Conservation (phyloP, 2,888 invertebrate species). For the Diabrotica balteata region DNA sequence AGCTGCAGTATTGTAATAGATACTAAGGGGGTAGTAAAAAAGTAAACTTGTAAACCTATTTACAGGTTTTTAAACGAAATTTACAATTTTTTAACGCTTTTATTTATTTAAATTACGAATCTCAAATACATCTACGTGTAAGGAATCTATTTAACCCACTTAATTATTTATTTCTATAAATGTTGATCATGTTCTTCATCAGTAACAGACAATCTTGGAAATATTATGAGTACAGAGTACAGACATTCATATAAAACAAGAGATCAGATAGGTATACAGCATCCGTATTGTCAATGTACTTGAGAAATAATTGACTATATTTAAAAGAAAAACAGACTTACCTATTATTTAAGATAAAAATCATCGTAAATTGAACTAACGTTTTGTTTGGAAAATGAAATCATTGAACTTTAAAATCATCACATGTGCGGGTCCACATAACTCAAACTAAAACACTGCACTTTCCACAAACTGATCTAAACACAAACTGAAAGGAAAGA, state of each 20-base stretch:
- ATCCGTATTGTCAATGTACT: constrained; percentile 20
- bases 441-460: constrained; percentile 40
- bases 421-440: constrained; percentile 50
- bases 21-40: too few species aligned
- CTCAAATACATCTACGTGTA: too few species aligned
- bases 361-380: constrained; percentile 44
- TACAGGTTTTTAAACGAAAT: too few species aligned
- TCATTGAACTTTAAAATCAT: constrained; percentile 45
- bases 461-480: constrained; percentile 41
- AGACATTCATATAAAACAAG: constrained; percentile 9
- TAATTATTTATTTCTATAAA: too few species aligned
- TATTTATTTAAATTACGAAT: too few species aligned
- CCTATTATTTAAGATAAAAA: constrained; percentile 47
- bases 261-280: constrained; percentile 23
- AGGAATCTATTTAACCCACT: too few species aligned
- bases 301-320: constrained; percentile 4
- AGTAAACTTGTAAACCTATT: too few species aligned
- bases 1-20: too few species aligned
- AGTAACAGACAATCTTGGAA: too few species aligned
- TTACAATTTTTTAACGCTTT: too few species aligned
- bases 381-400: constrained; percentile 40
- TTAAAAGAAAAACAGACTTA: constrained; percentile 35
- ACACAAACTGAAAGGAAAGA: constrained; percentile 40
- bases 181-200: too few species aligned
- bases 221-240: neutral